Evolutionary conservation across 2,888 invertebrate species (phyloP), one percentile per base, ranked within the genome.

Genomic region (Folsomia candida): DNA sequence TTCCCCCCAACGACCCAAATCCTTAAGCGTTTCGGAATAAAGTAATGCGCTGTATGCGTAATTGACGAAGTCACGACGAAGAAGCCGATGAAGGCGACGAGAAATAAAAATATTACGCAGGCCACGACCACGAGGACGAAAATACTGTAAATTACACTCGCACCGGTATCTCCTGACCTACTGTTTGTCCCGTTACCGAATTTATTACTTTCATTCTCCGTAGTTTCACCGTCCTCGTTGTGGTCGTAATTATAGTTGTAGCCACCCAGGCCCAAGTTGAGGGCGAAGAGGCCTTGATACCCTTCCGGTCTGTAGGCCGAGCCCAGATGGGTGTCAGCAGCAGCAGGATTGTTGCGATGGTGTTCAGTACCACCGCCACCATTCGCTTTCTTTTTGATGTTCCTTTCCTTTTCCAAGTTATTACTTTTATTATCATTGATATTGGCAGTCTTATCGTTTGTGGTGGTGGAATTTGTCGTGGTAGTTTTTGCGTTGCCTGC

Each of bases 1-100:
- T 18, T 20, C 6, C 72, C 72, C 18, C 71, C 71, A 0, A 71
- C 71, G 1, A 71, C 69, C 74, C 74, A 74, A 24, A 74, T 67
- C 1, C 71, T 37, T 18, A 74, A 59, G 27, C 69, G 68, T 54
- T 74, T 74, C n/a, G 74, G 74, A n/a, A 74, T 70, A 65, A 74
- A 74, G 54, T 69, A 74, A 67, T 74, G 71, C 58, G 71, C 69
- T 51, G 71, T 74, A 58, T 69, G 63, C 28, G 69, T 69, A 51
- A 74, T 74, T 20, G 74, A 74, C 51, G 69, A 71, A 24, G 74
- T 71, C 24, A 74, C 69, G 28, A 74, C 74, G 54, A 71, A 74
- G 61, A 74, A 74, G 29, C 74, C 74, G 28, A 74, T 70, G 4
- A 74, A 61, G 9, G 71, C 69, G 25, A 73, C 73, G 3, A 73